Percentiles rank a stretch among this genome's conserved stretches.
phyloP scores from a whole-genome alignment of 2,888 invertebrate genomes.

The Trichogramma dendrolimi region DNA sequence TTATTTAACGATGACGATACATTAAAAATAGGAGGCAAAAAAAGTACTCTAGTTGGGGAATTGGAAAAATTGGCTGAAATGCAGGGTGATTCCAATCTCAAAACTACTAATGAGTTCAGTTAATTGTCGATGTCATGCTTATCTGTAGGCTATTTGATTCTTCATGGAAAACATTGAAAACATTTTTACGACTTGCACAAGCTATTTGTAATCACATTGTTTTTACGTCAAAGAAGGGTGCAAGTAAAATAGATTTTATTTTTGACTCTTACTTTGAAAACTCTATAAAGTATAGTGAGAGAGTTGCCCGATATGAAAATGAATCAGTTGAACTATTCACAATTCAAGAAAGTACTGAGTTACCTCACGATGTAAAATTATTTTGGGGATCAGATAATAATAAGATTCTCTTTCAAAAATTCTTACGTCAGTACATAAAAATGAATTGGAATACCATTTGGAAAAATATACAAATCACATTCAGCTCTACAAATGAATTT shows the following conservation, averaged over 20 bases:
- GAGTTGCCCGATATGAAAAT: background rate
- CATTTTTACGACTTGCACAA: slow-evolving; percentile 4
- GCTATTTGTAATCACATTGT: slow-evolving; percentile 2
- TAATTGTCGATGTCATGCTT: slow-evolving; percentile 17
- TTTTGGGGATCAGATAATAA: slow-evolving; percentile 13
- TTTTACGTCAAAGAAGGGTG: background rate
- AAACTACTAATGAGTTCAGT: background rate
- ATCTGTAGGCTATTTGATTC: slow-evolving; percentile 4
- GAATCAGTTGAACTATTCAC: background rate
- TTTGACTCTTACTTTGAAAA: slow-evolving; percentile 9
- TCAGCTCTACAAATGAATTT: slow-evolving; percentile 1
- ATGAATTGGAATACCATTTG: background rate
- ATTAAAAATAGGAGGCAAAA: slow-evolving; percentile 14
- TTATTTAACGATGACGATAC: slow-evolving; percentile 13
- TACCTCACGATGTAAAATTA: background rate
- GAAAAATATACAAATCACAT: slow-evolving; percentile 3
- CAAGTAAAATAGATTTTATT: slow-evolving; percentile 9
- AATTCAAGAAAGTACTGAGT: background rate
- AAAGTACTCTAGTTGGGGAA: slow-evolving; percentile 3
- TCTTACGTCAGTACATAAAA: slow-evolving; percentile 1
- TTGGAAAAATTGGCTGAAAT: slow-evolving; percentile 7
- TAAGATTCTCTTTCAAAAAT: slow-evolving; percentile 13
- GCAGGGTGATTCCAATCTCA: background rate
- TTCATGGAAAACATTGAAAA: no score
- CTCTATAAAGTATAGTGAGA: slow-evolving; percentile 3